Percentiles rank a stretch among this genome's conserved stretches.
Evolutionary conservation across 92 coral and sea anemone genomes (phyloP).

Genomic region (Parazoanthus darwini): DNA sequence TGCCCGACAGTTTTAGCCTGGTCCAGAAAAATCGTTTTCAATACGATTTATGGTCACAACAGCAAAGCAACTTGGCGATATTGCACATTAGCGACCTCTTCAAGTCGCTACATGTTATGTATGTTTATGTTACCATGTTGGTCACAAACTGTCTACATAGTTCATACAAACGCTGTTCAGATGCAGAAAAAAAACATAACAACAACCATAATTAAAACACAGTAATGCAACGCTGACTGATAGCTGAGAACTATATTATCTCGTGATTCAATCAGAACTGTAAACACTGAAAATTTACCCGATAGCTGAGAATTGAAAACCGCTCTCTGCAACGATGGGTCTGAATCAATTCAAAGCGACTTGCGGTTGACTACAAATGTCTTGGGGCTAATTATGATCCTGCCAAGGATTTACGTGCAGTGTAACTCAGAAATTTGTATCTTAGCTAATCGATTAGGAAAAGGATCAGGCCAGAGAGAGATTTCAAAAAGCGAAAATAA

Average conservation of each 20-base stretch:
- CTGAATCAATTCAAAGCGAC: background rate
- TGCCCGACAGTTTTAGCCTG: background rate
- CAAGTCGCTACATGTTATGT: background rate
- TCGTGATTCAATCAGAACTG: background rate
- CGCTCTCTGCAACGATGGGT: background rate
- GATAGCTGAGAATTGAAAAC: background rate
- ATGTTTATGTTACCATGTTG: too few relatives aligned
- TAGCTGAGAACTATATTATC: background rate
- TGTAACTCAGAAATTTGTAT: background rate
- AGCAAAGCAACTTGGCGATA: background rate
- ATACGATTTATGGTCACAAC: background rate
- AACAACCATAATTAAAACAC: background rate
- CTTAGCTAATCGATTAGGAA: background rate
- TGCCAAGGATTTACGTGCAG: background rate
- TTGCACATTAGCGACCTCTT: slow-evolving; percentile 4
- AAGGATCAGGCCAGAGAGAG: background rate
- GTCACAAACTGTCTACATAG: too few relatives aligned
- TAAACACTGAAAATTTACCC: too few relatives aligned
- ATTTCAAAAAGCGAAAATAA: background rate
- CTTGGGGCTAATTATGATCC: too few relatives aligned
- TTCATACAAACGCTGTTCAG: background rate
- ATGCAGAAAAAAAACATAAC: background rate
- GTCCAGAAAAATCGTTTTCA: background rate
- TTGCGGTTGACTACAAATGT: background rate
- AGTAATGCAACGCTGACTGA: too few relatives aligned